phyloP scores from a whole-genome alignment of 2,797 vertebrate genomes.

The Microhierax caerulescens region DNA sequence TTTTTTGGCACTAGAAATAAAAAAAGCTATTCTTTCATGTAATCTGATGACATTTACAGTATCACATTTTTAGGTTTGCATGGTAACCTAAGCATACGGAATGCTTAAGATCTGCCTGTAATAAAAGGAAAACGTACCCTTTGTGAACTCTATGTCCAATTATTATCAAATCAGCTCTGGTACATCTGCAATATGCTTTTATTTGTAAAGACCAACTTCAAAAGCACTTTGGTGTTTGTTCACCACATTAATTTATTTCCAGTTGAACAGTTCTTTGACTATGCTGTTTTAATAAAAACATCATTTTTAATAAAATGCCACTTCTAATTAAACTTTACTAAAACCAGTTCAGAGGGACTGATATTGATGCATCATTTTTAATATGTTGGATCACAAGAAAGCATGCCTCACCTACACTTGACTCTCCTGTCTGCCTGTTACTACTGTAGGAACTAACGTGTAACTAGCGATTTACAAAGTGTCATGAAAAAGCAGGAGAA shows the following conservation, averaged over 20 bases:
- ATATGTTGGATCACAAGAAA: background rate
- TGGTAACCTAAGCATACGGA: background rate
- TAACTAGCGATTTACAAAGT: background rate
- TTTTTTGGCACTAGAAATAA: constrained; percentile 87
- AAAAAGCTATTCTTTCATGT: background rate
- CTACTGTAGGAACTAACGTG: background rate
- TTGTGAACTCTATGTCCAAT: background rate
- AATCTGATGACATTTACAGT: background rate
- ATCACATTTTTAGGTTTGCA: background rate
- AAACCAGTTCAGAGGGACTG: background rate
- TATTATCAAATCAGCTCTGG: background rate
- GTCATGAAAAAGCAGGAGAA: background rate
- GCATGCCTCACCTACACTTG: background rate
- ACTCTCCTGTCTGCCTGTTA: background rate
- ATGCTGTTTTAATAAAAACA: background rate
- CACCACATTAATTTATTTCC: background rate
- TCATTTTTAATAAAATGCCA: background rate
- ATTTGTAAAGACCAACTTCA: background rate
- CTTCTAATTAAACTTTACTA: background rate
- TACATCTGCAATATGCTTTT: background rate
- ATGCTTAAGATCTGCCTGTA: background rate
- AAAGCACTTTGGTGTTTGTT: background rate
- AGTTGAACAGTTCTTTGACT: background rate
- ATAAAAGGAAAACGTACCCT: background rate
- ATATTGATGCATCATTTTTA: background rate